Percentiles rank a stretch among this genome's conserved stretches.
phyloP scores from a whole-genome alignment of 1,140 invertebrate genomes.

The Himalopsyche phryganea region DNA sequence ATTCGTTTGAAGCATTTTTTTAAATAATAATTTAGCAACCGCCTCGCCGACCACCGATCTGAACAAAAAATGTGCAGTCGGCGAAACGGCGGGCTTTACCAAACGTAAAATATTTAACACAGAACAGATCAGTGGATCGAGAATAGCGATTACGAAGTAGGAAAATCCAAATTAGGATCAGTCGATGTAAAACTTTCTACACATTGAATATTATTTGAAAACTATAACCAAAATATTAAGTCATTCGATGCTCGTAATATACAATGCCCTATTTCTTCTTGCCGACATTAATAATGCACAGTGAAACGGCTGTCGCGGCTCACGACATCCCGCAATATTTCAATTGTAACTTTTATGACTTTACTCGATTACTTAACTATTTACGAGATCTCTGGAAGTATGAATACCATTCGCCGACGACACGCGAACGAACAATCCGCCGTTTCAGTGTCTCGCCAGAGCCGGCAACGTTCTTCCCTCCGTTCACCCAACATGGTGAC shows the following conservation, averaged over 20 bases:
- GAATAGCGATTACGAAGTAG: no score
- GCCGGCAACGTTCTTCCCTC: conserved; percentile 1
- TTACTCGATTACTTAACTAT: conserved; percentile 23
- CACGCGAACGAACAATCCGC: conserved; percentile 2
- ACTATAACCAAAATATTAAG: conserved; percentile 1
- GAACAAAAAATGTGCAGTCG: no score
- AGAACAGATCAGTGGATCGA: no score
- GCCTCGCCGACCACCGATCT: no score
- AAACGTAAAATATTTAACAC: no score
- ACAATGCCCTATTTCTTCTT: conserved; percentile 10
- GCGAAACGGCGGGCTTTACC: no score
- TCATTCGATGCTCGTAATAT: conserved; percentile 17
- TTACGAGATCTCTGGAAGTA: conserved; percentile 35
- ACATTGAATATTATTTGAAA: background rate
- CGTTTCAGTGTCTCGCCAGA: background rate
- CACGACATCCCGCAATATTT: no score
- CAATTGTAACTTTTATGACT: background rate
- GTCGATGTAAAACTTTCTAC: no score
- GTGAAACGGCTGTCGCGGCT: background rate
- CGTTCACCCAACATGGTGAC: conserved; percentile 10
- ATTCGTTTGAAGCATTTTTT: no score
- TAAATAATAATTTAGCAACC: no score
- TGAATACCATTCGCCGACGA: conserved; percentile 5
- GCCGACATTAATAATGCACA: background rate
- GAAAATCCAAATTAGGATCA: background rate